Percentiles rank a stretch among this genome's conserved stretches.
These are phyloP conservation scores for Hyperoodon ampullatus DNA, from an alignment of 2,113 vertebrate genomes.

Conservation along the genomic window DNA sequence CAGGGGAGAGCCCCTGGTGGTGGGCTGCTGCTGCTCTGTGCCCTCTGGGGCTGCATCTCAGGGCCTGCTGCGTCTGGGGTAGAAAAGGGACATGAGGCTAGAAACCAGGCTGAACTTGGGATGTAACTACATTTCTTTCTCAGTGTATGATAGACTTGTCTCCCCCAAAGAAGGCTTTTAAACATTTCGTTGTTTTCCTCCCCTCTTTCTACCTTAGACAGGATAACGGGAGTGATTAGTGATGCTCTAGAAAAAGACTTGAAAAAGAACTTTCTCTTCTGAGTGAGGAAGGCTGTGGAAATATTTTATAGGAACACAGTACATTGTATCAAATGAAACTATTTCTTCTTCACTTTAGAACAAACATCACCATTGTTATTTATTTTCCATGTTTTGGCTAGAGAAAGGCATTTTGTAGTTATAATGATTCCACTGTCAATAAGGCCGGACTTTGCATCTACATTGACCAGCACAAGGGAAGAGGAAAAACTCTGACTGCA, in stretches of 20 bases:
- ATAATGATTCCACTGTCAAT: background rate
- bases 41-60: background rate
- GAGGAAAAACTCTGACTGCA: background rate
- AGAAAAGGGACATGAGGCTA: background rate
- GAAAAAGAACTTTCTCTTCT: background rate
- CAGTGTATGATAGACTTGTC: background rate
- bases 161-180: background rate
- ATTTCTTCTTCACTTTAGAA: background rate
- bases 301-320: background rate
- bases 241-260: background rate
- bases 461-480: rapidly evolving
- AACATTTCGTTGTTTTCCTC: background rate
- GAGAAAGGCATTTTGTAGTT: background rate
- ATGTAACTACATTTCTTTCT: background rate
- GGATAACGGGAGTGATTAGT: background rate
- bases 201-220: background rate
- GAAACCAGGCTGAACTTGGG: background rate
- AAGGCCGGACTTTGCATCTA: background rate
- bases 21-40: rapidly evolving
- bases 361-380: background rate
- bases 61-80: background rate
- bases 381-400: background rate
- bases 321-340: background rate
- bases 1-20: background rate
- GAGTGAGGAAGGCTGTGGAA: background rate